Evolutionary conservation across 2,797 vertebrate genomes (phyloP).

Genomic region (Hylomyscus alleni): DNA sequence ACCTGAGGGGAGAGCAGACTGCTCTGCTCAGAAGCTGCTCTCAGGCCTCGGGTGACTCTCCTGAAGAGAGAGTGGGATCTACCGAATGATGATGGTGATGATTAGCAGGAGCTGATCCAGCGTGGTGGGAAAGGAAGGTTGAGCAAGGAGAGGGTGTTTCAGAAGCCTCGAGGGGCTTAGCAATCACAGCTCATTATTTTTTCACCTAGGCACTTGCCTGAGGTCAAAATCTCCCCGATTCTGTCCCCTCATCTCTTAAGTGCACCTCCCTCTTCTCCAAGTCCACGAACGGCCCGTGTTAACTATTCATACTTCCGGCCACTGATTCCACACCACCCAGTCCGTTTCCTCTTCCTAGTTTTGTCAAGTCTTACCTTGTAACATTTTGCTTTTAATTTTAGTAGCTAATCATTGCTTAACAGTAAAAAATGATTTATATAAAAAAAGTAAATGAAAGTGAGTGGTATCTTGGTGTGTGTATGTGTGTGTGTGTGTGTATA

Average conservation of each 20-base stretch:
- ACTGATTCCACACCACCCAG: slow-evolving; percentile 18
- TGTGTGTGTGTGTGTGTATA: background rate
- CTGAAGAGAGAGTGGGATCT: slow-evolving; percentile 93
- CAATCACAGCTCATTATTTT: slow-evolving; percentile 79
- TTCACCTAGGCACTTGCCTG: slow-evolving; percentile 79
- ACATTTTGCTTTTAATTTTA: slow-evolving; percentile 88
- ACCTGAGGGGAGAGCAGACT: slow-evolving; percentile 86
- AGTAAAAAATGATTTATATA: slow-evolving; percentile 88
- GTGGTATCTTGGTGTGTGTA: background rate
- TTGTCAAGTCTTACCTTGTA: slow-evolving; percentile 82
- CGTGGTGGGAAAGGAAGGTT: slow-evolving; percentile 74
- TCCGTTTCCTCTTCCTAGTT: slow-evolving; percentile 78
- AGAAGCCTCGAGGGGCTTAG: slow-evolving; percentile 85
- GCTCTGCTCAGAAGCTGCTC: slow-evolving; percentile 10
- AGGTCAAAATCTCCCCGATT: slow-evolving; percentile 79
- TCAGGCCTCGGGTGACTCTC: slow-evolving; percentile 90
- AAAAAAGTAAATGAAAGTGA: background rate
- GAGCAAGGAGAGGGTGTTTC: slow-evolving; percentile 93
- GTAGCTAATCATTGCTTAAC: slow-evolving; percentile 88
- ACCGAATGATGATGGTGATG: slow-evolving; percentile 91
- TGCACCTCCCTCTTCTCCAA: slow-evolving; percentile 80
- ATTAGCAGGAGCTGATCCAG: slow-evolving; percentile 77
- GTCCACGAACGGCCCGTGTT: slow-evolving; percentile 75
- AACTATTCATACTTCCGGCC: slow-evolving; percentile 81
- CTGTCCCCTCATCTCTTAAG: slow-evolving; percentile 80